Conservation (phyloP, 2,888 invertebrate genomes). For the Lepeophtheirus nordmannii region DNA sequence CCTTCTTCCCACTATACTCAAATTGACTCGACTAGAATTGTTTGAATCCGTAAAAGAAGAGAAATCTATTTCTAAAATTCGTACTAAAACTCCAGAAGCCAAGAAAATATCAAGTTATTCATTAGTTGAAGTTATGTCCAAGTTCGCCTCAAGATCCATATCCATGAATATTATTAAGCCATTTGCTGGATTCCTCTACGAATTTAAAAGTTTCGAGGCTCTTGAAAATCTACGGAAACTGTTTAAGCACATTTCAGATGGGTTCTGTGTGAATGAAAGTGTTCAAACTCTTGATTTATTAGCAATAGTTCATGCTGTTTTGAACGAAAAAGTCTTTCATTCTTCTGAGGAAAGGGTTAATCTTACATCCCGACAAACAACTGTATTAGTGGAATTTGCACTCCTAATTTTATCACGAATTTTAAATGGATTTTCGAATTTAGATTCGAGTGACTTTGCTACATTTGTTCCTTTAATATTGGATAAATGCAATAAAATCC, state of each 20-base stretch:
- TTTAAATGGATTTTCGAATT: background rate
- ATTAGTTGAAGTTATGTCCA: background rate
- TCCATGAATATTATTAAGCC: background rate
- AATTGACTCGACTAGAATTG: background rate
- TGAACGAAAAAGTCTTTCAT: background rate
- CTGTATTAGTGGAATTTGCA: background rate
- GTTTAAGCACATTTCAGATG: background rate
- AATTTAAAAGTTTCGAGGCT: background rate
- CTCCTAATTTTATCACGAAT: background rate
- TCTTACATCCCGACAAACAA: background rate
- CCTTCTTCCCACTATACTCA: background rate
- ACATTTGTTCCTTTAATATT: background rate
- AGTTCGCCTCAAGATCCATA: background rate
- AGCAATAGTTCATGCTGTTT: background rate
- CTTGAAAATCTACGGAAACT: background rate
- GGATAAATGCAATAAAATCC: background rate
- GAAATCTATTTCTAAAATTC: background rate
- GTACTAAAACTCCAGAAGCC: background rate
- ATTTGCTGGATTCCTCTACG: background rate
- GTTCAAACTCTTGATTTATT: background rate
- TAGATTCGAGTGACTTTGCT: background rate
- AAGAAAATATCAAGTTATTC: background rate
- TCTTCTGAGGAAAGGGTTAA: background rate
- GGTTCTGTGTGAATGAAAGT: background rate
- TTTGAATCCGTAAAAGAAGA: background rate